phyloP scores from a whole-genome alignment of 2,113 vertebrate species.

The Solenodon paradoxus region DNA sequence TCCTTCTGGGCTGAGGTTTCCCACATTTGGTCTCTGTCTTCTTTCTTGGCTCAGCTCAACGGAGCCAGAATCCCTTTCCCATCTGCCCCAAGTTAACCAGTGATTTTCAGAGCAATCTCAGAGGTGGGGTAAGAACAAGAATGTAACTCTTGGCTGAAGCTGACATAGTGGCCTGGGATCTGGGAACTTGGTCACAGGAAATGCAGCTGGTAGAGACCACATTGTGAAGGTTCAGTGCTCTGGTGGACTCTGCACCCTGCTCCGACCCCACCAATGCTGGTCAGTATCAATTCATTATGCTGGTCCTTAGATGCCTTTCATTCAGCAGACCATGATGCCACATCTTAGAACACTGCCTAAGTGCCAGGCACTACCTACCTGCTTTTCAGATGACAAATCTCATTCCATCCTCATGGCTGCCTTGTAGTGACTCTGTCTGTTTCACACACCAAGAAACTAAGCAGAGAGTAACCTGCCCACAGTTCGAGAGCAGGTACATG shows the following conservation, averaged over 20 bases:
- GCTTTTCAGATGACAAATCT: neutral
- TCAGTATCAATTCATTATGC: neutral
- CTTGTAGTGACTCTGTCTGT: neutral
- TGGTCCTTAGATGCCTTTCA: neutral
- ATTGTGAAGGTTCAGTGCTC: neutral
- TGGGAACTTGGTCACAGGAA: neutral
- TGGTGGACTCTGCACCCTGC: neutral
- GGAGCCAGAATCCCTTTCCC: neutral
- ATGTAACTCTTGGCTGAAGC: neutral
- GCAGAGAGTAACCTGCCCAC: neutral
- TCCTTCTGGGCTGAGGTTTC: conserved; percentile 29
- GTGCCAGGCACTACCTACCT: neutral
- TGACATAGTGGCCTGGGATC: neutral
- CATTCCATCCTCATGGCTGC: neutral
- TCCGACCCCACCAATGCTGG: neutral
- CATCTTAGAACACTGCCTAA: neutral
- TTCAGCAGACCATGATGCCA: neutral
- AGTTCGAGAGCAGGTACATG: neutral
- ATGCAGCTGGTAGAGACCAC: neutral
- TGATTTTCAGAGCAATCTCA: conserved; percentile 41
- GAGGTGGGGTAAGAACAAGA: neutral
- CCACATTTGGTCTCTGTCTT: conserved; percentile 32
- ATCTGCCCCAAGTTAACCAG: neutral
- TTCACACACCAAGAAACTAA: neutral
- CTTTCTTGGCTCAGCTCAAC: conserved; percentile 26